Evolutionary conservation across 2,888 invertebrate species (phyloP), one percentile per base, ranked within the genome.

Genomic region (Melangyna quadrimaculata): DNA sequence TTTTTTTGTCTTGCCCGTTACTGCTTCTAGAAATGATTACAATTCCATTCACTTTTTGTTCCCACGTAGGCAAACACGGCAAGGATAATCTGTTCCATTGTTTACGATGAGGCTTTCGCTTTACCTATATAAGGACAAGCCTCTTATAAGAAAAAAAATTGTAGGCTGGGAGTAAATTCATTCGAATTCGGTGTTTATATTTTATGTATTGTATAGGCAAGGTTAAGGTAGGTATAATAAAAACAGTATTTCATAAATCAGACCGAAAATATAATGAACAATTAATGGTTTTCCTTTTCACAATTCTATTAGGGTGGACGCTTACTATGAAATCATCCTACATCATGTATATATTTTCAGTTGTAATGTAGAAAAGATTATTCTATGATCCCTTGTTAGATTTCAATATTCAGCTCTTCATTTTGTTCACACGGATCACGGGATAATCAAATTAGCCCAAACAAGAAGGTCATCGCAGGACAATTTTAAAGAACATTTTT

Each of bases 71-170:
- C 27, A 27, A 22, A 37, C 22, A 17, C 27, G 22, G 59, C 35
- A 43, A 63, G 61, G 61, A 43, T 63, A 63, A 63, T 63, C 61
- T 63, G 24, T 17, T 27, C 27, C 17, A 27, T 63, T 63, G 61
- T 63, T 63, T 43, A 43, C 40, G 27, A 63, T 27, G 43, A 5
- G 43, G 19, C 61, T 43, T n/a, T n/a, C n/a, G n/a, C n/a, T n/a
- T n/a, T n/a, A n/a, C n/a, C n/a, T 43, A 14, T n/a, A 14, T 59
- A 45, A 14, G n/a, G 4, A 40, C n/a, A 24, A n/a, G 10, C n/a
- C 61, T 22, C 8, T 24, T 37, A 5, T 24, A 27, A 43, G 61
- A 10, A 61, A 2, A 10, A 22, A 22, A 6, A 27, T 17, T 17
- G 27, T 27, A 43, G 57, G 57, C 32, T 37, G 35, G 14, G 14